Base-by-base conservation (phyloP, 2,797 vertebrate species). In the Dendrocincla fuliginosa region DNA sequence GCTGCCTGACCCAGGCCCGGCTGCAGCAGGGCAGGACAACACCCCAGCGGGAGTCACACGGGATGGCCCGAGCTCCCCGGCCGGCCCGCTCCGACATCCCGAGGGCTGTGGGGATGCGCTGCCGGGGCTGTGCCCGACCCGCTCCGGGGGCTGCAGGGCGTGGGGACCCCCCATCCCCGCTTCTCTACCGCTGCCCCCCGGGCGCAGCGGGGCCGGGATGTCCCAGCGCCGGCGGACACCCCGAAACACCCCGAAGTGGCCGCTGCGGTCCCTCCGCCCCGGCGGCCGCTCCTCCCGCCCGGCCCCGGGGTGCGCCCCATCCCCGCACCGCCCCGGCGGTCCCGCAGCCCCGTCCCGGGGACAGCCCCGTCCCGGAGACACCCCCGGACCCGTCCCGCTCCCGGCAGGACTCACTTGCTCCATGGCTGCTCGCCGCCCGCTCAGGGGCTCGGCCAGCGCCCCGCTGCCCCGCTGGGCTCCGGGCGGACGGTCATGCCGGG, bases 401-500 rank as follows among this genome's bases (percentile, higher is more conserved):
- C 86, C 78, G 50, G 24, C 25, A 41, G 46, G 10, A 91, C 95
- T 94, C 84, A 95, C 95, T 84, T 83, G 90, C 93, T 95, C 95
- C 95, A 95, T 94, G 93, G 46, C 77, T 88, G 12, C 68, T 76
- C 76, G 46, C 57, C 53, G 67, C 79, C 70, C 52, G 46, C 44
- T 92, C 89, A 94, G 70, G 87, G 94, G 87, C 92, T 92, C 78
- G 63, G 73, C 87, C 68, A 13, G 68, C 86, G 41, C 79, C 83
- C 86, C 92, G 46, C 86, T 77, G 64, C 74, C 16, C 64, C 60
- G 64, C 69, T 88, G 13, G 37, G 96, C 95, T 84, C 95, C 96
- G 92, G 93, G 78, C 92, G 74, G 91, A 87, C 70, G 85, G 70
- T 47, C 93, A 96, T 97, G 84, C 92, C 93, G 95, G 17, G 37